Percentiles rank a stretch among this genome's conserved stretches.
Evolutionary conservation across 2,113 vertebrate species (phyloP).

Genomic region (Petrocephalus microphthalmus): DNA sequence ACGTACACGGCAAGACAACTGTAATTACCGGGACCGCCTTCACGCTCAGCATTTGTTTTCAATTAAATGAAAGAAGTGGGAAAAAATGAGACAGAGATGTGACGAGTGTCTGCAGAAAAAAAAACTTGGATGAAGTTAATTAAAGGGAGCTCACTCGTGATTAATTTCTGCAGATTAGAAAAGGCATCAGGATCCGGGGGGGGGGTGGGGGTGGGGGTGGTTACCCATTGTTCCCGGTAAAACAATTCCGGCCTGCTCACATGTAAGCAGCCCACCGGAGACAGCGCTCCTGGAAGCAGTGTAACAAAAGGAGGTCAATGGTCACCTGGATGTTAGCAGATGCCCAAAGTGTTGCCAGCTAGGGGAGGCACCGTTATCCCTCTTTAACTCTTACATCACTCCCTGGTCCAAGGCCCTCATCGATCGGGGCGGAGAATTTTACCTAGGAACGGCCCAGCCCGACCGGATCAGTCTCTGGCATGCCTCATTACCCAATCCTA

Average conservation of each 20-base stretch:
- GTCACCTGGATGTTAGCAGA: not conserved
- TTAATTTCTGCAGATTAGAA: conserved; percentile 37
- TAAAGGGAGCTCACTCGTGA: conserved; percentile 42
- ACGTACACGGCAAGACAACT: conserved; percentile 22
- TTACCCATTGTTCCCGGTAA: not conserved
- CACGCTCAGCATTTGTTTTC: conserved; percentile 12
- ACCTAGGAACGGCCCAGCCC: conserved; percentile 51
- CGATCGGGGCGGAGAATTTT: conserved; percentile 45
- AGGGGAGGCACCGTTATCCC: not conserved
- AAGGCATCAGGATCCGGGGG: conserved; percentile 6
- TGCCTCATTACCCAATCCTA: conserved; percentile 68
- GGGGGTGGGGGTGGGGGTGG: not conserved
- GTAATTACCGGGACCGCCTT: conserved; percentile 20
- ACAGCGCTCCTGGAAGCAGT: not conserved
- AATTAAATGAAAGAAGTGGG: conserved; percentile 5
- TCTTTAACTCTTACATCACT: conserved; percentile 49
- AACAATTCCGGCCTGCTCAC: not conserved
- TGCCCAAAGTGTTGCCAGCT: not conserved
- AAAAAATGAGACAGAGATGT: not conserved
- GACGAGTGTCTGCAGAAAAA: conserved; percentile 23
- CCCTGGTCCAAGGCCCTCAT: conserved; percentile 30
- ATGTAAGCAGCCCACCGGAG: not conserved
- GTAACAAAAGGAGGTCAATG: not conserved
- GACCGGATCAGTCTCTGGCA: conserved; percentile 36
- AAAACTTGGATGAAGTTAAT: conserved; percentile 40